Conservation (phyloP, 2,797 vertebrate genomes). For the Micrastur ruficollis region DNA sequence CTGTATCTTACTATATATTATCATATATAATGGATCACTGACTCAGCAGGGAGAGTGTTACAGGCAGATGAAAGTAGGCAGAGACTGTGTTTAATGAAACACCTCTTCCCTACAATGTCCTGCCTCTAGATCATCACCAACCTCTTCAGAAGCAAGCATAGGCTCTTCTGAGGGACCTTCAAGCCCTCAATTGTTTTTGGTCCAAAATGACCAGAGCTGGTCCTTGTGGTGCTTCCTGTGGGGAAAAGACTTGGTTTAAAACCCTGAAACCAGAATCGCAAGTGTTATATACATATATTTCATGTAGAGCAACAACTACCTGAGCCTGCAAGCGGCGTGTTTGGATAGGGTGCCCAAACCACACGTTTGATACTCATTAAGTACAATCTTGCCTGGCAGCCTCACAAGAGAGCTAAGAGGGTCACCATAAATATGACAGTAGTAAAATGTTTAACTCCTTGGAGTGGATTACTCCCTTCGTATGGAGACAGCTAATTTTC, state of each 20-base stretch:
- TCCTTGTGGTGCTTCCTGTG: not conserved
- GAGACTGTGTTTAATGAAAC: not conserved
- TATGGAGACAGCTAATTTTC: not conserved
- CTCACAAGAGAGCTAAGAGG: not conserved
- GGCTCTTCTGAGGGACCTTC: not conserved
- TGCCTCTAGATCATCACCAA: not conserved
- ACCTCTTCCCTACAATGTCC: not conserved
- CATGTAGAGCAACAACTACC: not conserved
- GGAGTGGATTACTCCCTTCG: not conserved
- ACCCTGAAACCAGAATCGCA: not conserved
- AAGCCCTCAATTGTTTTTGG: not conserved
- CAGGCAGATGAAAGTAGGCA: not conserved
- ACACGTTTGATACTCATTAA: not conserved
- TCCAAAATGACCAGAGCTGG: not conserved
- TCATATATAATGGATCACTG: not conserved
- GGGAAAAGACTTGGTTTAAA: not conserved
- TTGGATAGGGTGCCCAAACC: not conserved
- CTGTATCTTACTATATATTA: not conserved
- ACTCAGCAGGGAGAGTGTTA: not conserved
- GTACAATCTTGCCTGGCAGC: not conserved
- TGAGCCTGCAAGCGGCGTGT: not conserved
- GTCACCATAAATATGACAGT: not conserved
- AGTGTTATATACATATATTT: not conserved
- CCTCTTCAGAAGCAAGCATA: not conserved
- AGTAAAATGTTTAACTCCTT: not conserved